Percentiles rank a stretch among this genome's conserved stretches.
Conservation (phyloP, 2,113 vertebrate species). For the Peucedramus taeniatus region DNA sequence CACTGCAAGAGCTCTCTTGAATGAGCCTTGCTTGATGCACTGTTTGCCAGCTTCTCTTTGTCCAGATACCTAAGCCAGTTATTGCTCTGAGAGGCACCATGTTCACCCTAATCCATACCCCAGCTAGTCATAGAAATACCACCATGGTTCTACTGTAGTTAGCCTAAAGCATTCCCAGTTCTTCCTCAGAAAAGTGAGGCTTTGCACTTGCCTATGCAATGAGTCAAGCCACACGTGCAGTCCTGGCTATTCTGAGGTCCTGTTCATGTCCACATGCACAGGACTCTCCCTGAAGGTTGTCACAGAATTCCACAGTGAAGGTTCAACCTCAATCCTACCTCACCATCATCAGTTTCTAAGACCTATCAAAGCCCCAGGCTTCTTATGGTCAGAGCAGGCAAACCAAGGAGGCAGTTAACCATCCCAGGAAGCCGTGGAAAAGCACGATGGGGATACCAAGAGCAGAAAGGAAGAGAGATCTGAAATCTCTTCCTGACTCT, state of each 20-base stretch:
- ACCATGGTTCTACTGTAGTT: background rate
- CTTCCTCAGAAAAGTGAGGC: background rate
- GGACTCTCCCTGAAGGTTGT: background rate
- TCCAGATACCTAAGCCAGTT: background rate
- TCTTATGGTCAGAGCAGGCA: background rate
- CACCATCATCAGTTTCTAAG: background rate
- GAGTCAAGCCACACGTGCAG: background rate
- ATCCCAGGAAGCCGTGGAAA: background rate
- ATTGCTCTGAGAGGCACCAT: background rate
- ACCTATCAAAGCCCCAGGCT: background rate
- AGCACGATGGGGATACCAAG: background rate
- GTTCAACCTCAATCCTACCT: background rate
- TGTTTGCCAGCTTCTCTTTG: background rate
- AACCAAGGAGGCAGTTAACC: background rate
- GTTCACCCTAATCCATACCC: background rate
- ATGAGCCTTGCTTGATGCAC: background rate
- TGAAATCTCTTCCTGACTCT: background rate
- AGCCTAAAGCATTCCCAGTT: background rate
- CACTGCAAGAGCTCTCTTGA: background rate
- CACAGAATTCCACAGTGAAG: background rate
- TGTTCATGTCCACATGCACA: rapidly evolving
- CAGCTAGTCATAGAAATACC: background rate
- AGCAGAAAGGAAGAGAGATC: background rate
- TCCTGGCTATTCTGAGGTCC: background rate
- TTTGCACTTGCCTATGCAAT: background rate